phyloP scores from a whole-genome alignment of 2,888 invertebrate species.

The Amphipoea lucens region DNA sequence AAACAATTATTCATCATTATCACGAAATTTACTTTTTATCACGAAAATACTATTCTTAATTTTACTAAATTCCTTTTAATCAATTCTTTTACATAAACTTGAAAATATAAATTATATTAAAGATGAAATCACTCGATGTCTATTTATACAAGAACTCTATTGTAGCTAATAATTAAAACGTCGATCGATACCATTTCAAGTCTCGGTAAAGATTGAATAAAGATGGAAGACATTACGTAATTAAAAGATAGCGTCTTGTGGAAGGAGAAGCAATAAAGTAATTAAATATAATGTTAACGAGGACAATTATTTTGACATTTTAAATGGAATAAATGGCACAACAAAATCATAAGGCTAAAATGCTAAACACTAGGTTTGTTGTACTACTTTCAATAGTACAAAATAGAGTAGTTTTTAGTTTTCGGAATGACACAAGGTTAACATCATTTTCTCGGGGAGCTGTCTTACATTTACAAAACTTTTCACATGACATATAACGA shows the following conservation, averaged over 20 bases:
- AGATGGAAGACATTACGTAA: conserved; percentile 82
- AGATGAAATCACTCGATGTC: conserved; percentile 70
- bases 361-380: conserved; percentile 66
- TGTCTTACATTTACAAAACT: conserved; percentile 74
- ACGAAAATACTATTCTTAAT: conserved; percentile 88
- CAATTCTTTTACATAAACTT: conserved; percentile 79
- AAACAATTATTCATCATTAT: conserved; percentile 88
- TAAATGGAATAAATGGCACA: conserved; percentile 69
- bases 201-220: conserved; percentile 70
- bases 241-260: conserved; percentile 68
- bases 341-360: conserved; percentile 69
- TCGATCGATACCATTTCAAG: conserved; percentile 69
- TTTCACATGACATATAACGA: conserved; percentile 74
- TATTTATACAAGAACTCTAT: conserved; percentile 70
- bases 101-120: conserved; percentile 68
- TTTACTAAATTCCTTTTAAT: conserved; percentile 89
- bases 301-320: conserved; percentile 58
- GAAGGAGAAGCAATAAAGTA: conserved; percentile 64
- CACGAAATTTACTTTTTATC: conserved; percentile 89
- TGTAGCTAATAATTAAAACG: conserved; percentile 70
- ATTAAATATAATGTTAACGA: conserved; percentile 52
- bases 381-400: conserved; percentile 65
- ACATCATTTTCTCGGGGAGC: conserved; percentile 70
- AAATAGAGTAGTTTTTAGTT: conserved; percentile 70
- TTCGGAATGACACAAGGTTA: conserved; percentile 79